Percentiles rank a stretch among this genome's conserved stretches.
These are phyloP conservation scores for Callipepla californica DNA, from an alignment of 2,113 vertebrate species.

Conservation along the genomic window DNA sequence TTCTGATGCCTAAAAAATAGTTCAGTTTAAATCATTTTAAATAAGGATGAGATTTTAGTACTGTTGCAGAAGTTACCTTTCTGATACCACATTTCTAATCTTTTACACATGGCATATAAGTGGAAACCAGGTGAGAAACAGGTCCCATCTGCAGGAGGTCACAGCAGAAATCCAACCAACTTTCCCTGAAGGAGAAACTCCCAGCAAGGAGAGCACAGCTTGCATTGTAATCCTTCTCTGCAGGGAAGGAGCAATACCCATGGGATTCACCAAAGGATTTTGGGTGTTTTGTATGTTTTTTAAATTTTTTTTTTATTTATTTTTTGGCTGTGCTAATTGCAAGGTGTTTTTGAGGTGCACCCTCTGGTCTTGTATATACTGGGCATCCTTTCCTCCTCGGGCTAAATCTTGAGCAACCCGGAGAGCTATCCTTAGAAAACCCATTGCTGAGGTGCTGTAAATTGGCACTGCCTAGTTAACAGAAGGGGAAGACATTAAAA, in stretches of 20 bases:
- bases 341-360: background rate
- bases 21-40: background rate
- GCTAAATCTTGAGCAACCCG: background rate
- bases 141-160: rapidly evolving
- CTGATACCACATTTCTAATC: background rate
- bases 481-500: background rate
- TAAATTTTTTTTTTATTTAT: background rate
- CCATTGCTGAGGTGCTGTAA: background rate
- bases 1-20: background rate
- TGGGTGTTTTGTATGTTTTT: rapidly evolving
- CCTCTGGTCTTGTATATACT: background rate
- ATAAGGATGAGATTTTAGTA: background rate
- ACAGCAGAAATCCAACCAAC: background rate
- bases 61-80: background rate
- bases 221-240: background rate
- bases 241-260: background rate
- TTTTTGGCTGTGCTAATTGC: background rate
- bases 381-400: background rate
- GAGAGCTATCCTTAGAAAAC: background rate
- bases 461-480: background rate
- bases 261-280: background rate
- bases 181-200: background rate
- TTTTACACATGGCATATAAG: background rate
- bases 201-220: background rate
- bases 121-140: background rate